phyloP scores from a whole-genome alignment of 53 echinoderm and acorn worm genomes.

The Astropecten irregularis region DNA sequence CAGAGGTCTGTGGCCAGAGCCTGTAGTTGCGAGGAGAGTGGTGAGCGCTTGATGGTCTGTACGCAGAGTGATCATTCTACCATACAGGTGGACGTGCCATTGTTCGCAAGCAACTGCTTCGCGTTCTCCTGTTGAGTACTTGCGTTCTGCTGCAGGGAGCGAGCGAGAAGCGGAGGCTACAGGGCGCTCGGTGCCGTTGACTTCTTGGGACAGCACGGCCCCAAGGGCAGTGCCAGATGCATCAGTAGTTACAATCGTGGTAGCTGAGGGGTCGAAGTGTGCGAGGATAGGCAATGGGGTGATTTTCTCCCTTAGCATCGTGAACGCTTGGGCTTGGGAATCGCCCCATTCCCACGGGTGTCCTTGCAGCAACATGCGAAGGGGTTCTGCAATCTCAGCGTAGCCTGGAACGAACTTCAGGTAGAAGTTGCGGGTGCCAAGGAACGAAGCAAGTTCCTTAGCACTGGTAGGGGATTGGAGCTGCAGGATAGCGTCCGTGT shows the following conservation, averaged over 20 bases:
- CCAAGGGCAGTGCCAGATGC: slow-evolving; percentile 51
- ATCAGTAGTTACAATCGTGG: slow-evolving; percentile 45
- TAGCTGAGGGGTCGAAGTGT: slow-evolving; percentile 10
- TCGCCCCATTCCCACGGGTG: slow-evolving; percentile 36
- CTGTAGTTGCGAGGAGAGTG: no score
- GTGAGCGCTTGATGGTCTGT: no score
- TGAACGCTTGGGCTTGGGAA: neutral
- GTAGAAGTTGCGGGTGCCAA: slow-evolving; percentile 54
- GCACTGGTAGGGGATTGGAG: slow-evolving; percentile 39
- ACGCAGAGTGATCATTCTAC: slow-evolving; percentile 34
- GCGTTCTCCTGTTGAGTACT: no score
- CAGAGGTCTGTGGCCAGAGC: no score
- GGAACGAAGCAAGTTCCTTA: slow-evolving; percentile 56
- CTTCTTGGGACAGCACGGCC: slow-evolving; percentile 41
- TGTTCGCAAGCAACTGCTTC: slow-evolving; percentile 60
- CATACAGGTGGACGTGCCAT: slow-evolving; percentile 55
- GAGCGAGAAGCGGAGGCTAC: no score
- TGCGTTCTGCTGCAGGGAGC: no score
- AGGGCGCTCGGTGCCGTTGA: no score
- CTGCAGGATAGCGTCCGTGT: slow-evolving; percentile 23
- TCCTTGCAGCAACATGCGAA: slow-evolving; percentile 29
- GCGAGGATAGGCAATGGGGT: no score
- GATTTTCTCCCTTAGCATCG: no score
- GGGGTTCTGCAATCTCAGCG: slow-evolving; percentile 57
- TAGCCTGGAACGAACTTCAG: slow-evolving; percentile 54